Conservation (phyloP, 2,113 vertebrate species). For the Cephalopholis sonnerati region DNA sequence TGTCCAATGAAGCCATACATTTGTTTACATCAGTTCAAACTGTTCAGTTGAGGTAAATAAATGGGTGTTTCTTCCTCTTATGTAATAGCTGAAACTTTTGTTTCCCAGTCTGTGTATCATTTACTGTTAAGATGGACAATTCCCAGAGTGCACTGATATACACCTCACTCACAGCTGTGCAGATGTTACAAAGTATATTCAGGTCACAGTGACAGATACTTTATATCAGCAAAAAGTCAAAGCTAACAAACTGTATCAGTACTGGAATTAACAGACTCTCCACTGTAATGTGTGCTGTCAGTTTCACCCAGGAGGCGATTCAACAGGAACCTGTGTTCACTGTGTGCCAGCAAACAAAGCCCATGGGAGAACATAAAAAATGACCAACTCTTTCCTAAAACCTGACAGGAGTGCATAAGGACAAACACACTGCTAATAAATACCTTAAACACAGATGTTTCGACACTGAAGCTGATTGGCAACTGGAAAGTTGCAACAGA, state of each 20-base stretch:
- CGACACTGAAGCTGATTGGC: slow-evolving; percentile 7
- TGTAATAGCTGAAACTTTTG: slow-evolving; percentile 8
- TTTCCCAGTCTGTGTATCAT: slow-evolving; percentile 15
- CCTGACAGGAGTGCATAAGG: neutral
- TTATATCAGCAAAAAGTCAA: neutral
- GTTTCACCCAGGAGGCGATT: slow-evolving; percentile 6
- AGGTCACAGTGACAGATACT: neutral
- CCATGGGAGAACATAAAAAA: slow-evolving; percentile 18
- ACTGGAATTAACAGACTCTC: slow-evolving; percentile 11
- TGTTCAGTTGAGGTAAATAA: slow-evolving; percentile 11
- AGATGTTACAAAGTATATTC: slow-evolving; percentile 9
- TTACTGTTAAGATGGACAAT: neutral
- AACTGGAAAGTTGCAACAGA: slow-evolving; percentile 27
- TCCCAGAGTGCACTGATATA: slow-evolving; percentile 1
- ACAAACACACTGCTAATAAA: slow-evolving; percentile 32
- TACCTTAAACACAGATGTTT: slow-evolving; percentile 24
- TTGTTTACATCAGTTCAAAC: slow-evolving; percentile 3
- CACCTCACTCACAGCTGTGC: neutral
- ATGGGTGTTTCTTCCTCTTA: slow-evolving; percentile 35
- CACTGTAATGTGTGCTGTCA: slow-evolving; percentile 22
- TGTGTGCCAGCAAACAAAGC: slow-evolving; percentile 18
- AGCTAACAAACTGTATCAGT: neutral
- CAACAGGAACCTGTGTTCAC: slow-evolving; percentile 18
- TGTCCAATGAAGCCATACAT: slow-evolving; percentile 5
- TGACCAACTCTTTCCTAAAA: slow-evolving; percentile 1